Conservation (phyloP, 2,888 invertebrate genomes). For the Xylophagus ater region DNA sequence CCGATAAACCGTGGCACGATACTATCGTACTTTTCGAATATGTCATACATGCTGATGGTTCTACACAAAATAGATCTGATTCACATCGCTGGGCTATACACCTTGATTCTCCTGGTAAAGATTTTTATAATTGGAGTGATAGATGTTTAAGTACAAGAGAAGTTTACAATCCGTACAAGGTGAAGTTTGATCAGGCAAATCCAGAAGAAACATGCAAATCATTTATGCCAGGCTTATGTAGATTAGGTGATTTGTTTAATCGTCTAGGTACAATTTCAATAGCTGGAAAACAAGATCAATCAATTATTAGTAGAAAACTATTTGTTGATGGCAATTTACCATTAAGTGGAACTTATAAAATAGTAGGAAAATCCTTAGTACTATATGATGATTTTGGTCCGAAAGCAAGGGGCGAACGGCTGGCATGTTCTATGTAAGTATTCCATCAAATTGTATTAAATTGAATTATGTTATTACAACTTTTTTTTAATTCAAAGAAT, state of each 20-base stretch:
- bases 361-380: slow-evolving; percentile 73
- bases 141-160: slow-evolving; percentile 69
- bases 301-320: slow-evolving; percentile 55
- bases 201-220: slow-evolving; percentile 48
- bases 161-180: slow-evolving; percentile 66
- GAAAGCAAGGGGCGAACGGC: slow-evolving; percentile 72
- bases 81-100: slow-evolving; percentile 79
- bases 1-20: slow-evolving; percentile 69
- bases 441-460: not conserved
- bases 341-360: slow-evolving; percentile 59
- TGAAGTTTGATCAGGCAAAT: slow-evolving; percentile 50
- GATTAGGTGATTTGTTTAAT: slow-evolving; percentile 65
- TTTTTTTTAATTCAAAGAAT: slow-evolving; percentile 44
- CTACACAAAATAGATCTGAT: slow-evolving; percentile 58
- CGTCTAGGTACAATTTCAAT: slow-evolving; percentile 60
- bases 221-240: slow-evolving; percentile 49
- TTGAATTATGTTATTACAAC: slow-evolving; percentile 1
- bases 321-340: slow-evolving; percentile 70
- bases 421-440: slow-evolving; percentile 75
- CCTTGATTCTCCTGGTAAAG: slow-evolving; percentile 63
- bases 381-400: slow-evolving; percentile 83
- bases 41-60: slow-evolving; percentile 78
- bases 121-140: slow-evolving; percentile 84
- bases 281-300: slow-evolving; percentile 61
- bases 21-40: slow-evolving; percentile 75